Percentiles rank a stretch among this genome's conserved stretches.
Evolutionary conservation across 1,140 invertebrate genomes (phyloP).

Genomic region (Drosophila teissieri): DNA sequence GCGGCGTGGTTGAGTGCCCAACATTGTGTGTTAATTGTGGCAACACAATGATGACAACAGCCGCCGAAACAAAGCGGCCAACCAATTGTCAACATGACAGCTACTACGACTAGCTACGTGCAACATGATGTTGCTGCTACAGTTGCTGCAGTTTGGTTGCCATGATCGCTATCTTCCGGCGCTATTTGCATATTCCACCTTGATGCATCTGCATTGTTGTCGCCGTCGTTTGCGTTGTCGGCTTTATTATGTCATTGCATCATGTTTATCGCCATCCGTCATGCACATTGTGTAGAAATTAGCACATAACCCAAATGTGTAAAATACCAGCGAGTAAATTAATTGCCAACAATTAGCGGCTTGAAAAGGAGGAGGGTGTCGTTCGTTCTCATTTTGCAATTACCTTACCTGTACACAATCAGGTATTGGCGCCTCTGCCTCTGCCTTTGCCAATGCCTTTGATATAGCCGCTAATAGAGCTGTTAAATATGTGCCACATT

Average conservation of each 20-base stretch:
- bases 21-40: conserved; percentile 79
- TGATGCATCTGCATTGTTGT: conserved; percentile 50
- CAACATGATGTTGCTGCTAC: conserved; percentile 49
- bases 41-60: conserved; percentile 60
- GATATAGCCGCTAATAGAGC: conserved; percentile 58
- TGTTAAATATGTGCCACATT: too few relatives aligned
- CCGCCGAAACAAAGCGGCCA: conserved; percentile 64
- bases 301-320: conserved; percentile 80
- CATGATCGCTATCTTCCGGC: conserved; percentile 71
- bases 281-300: conserved; percentile 82
- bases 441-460: conserved; percentile 24
- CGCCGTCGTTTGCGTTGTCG: conserved; percentile 62
- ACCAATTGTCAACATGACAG: conserved; percentile 82
- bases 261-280: conserved; percentile 81
- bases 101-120: conserved; percentile 49
- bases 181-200: conserved; percentile 76
- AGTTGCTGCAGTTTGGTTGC: conserved; percentile 48
- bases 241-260: conserved; percentile 82
- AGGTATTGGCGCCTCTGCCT: conserved; percentile 48
- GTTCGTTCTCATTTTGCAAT: conserved; percentile 11
- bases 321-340: conserved; percentile 77
- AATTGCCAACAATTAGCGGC: conserved; percentile 67
- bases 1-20: conserved; percentile 1
- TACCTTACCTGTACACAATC: conserved; percentile 37
- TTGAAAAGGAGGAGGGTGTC: not conserved